Evolutionary conservation across 2,888 invertebrate genomes (phyloP).

Genomic region (Lordiphosa fenestrarum): DNA sequence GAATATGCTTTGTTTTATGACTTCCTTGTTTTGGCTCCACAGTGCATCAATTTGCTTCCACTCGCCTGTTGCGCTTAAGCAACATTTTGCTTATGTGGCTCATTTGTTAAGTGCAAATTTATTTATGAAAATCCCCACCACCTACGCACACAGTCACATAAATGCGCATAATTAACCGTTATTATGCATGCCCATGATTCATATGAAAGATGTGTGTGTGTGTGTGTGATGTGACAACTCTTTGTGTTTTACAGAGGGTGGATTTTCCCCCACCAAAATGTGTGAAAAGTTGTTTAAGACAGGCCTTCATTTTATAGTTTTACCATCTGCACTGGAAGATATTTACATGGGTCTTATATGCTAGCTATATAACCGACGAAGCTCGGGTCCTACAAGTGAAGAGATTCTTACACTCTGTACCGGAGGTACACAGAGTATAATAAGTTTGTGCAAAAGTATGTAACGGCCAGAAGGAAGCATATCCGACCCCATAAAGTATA

Average conservation of each 20-base stretch:
- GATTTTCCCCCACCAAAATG: background rate
- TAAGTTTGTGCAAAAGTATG: no score
- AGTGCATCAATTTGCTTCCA: slow-evolving; percentile 15
- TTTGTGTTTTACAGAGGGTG: slow-evolving; percentile 22
- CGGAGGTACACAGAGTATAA: no score
- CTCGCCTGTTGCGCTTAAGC: slow-evolving; percentile 67
- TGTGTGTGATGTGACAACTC: slow-evolving; percentile 14
- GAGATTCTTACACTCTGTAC: no score
- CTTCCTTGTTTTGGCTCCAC: slow-evolving; percentile 63
- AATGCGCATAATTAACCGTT: slow-evolving; percentile 58
- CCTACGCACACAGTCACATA: slow-evolving; percentile 17
- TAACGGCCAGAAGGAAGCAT: no score
- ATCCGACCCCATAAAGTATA: no score
- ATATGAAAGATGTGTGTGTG: slow-evolving; percentile 17
- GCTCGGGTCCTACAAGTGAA: no score
- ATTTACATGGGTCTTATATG: no score
- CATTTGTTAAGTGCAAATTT: slow-evolving; percentile 68
- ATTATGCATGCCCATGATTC: slow-evolving; percentile 70
- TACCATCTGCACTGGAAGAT: no score
- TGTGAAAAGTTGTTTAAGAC: background rate
- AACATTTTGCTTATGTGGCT: slow-evolving; percentile 61
- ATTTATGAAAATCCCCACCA: slow-evolving; percentile 57
- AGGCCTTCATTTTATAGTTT: no score
- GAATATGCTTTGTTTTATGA: slow-evolving; percentile 62
- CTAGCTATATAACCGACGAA: no score